phyloP scores from a whole-genome alignment of 2,797 vertebrate species.

The Podarcis lilfordi region DNA sequence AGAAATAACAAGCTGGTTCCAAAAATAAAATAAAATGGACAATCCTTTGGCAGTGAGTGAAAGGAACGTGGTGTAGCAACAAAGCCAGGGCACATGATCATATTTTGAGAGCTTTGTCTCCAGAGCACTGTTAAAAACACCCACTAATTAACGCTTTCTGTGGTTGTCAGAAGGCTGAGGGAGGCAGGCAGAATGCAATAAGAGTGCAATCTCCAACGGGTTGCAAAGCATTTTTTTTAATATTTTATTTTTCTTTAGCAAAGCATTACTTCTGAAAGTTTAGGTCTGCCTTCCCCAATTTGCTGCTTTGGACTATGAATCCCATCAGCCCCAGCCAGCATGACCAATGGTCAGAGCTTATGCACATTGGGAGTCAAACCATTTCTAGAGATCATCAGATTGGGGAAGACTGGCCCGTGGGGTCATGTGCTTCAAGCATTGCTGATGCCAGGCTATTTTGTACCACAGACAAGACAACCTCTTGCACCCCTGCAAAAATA shows the following conservation, averaged over 20 bases:
- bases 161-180: not conserved
- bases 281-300: not conserved
- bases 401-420: too few relatives aligned
- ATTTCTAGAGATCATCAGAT: too few relatives aligned
- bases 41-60: not conserved
- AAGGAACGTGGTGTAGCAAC: not conserved
- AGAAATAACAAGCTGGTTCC: not conserved
- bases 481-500: too few relatives aligned
- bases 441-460: too few relatives aligned
- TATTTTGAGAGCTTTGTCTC: accelerated
- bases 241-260: not conserved
- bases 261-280: not conserved
- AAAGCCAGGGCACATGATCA: not conserved
- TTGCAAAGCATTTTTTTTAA: not conserved
- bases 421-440: too few relatives aligned
- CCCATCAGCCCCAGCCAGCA: too few relatives aligned
- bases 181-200: accelerated
- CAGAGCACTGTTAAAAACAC: too few relatives aligned
- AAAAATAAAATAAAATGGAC: not conserved
- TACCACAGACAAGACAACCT: too few relatives aligned
- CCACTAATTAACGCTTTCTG: accelerated
- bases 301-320: too few relatives aligned
- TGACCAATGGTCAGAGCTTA: too few relatives aligned
- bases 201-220: too few relatives aligned
- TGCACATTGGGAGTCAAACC: too few relatives aligned